phyloP scores from a whole-genome alignment of 2,113 vertebrate species.

The Mixornis gularis region DNA sequence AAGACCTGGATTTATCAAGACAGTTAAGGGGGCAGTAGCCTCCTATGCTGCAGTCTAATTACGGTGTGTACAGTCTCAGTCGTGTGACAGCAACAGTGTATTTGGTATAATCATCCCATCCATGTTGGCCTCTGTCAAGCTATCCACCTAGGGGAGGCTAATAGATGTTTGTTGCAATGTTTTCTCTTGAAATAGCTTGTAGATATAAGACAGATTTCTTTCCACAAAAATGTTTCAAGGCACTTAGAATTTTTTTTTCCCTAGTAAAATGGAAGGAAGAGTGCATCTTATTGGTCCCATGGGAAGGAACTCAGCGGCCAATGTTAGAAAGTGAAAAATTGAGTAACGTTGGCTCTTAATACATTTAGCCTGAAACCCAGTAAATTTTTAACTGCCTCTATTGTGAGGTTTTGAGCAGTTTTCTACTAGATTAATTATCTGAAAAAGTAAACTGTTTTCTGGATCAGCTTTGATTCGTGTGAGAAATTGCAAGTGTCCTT shows the following conservation, averaged over 20 bases:
- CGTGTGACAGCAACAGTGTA: not conserved
- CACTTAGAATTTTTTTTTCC: not conserved
- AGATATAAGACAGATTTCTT: not conserved
- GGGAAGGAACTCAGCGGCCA: not conserved
- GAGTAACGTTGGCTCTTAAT: not conserved
- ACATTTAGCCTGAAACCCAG: not conserved
- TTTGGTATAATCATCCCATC: not conserved
- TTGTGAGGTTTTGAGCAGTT: not conserved
- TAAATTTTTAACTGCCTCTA: not conserved
- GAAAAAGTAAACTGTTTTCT: not conserved
- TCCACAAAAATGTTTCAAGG: not conserved
- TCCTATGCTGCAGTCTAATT: not conserved
- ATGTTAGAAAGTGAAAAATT: not conserved
- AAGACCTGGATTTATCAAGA: not conserved
- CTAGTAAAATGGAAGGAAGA: not conserved
- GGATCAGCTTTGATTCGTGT: not conserved
- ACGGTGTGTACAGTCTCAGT: not conserved
- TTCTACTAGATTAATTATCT: not conserved
- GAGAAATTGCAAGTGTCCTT: not conserved
- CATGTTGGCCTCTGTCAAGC: not conserved
- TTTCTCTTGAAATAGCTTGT: not conserved
- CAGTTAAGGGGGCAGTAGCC: not conserved
- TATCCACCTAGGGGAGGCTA: not conserved
- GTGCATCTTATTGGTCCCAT: not conserved
- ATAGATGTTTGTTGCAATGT: not conserved